These are phyloP conservation scores for Epinephelus awoara DNA, from an alignment of 2,797 vertebrate species.

Conservation along the genomic window DNA sequence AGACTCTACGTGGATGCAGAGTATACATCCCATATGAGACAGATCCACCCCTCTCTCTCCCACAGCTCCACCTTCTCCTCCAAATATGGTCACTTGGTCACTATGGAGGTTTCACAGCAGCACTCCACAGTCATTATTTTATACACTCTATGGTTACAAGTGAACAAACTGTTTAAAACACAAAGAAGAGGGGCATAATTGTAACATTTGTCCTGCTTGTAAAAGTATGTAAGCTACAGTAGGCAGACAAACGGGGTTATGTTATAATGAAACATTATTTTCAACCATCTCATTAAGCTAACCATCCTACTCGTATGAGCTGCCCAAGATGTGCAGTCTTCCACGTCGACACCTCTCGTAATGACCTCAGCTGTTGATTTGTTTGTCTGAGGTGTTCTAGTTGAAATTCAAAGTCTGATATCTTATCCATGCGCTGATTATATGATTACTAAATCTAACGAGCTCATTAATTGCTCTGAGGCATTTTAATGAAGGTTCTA, in stretches of 20 bases:
- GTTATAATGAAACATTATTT: not conserved
- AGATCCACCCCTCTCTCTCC: too few relatives aligned
- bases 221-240: not conserved
- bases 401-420: slow-evolving; percentile 65
- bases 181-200: not conserved
- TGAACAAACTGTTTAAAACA: not conserved
- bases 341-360: slow-evolving; percentile 15
- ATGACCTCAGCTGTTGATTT: slow-evolving; percentile 60
- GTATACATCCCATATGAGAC: too few relatives aligned
- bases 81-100: too few relatives aligned
- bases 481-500: slow-evolving; percentile 75
- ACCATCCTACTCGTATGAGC: not conserved
- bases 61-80: too few relatives aligned
- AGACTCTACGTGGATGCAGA: too few relatives aligned
- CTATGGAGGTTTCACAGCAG: too few relatives aligned
- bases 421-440: slow-evolving; percentile 60
- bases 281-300: not conserved
- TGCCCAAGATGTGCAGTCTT: slow-evolving; percentile 18
- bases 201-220: not conserved
- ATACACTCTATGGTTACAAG: too few relatives aligned
- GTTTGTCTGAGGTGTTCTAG: slow-evolving; percentile 58
- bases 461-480: slow-evolving; percentile 71
- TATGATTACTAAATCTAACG: slow-evolving; percentile 67
- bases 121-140: too few relatives aligned
- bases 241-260: too few relatives aligned